Evolutionary conservation across 1,140 invertebrate species (phyloP), one percentile per base, ranked within the genome.

Genomic region (Halesus radiatus): DNA sequence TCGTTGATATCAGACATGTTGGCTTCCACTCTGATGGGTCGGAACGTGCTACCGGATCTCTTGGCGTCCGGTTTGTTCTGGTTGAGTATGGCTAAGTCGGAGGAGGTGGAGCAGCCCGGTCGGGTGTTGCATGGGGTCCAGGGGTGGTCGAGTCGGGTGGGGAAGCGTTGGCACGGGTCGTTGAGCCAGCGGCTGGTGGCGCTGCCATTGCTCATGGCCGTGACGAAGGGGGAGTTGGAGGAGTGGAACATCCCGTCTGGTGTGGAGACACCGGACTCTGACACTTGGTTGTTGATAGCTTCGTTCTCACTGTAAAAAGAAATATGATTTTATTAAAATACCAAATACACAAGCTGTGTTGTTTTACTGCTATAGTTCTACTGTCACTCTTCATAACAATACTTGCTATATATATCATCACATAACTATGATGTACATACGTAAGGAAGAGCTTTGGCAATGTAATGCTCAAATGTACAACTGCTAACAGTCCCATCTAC

Each of bases 151-250:
- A 88, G 84, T 53, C 78, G 50, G 29, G 66, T 22, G 20, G 82
- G 74, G 70, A 83, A 83, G 20, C 79, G 53, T 62, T 83, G 88
- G 85, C 88, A 89, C 82, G 87, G 88, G 85, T 90, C 89, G 84
- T 89, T 88, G 60, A 90, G 87, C 89, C 89, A 90, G 77, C 88
- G 88, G 83, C 86, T 88, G 68, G 89, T 90, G n/a, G 89, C 89
- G 81, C 88, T 88, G 72, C 85, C 86, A 77, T 87, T 86, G 62
- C 68, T 74, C n/a, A 74, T 50, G 16, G 78, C 58, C 54, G 76
- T 50, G 0, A 80, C 74, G 45, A 80, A 80, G 4, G 79, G 72
- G 20, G 79, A 80, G 26, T 76, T 76, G 45, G 62, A 64, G 32
- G 72, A 76, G 64, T 80, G 79, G 52, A 76, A 80, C 73, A 80